Evolutionary conservation across 2,888 invertebrate genomes (phyloP).

Genomic region (Ennomos fuscantarius): DNA sequence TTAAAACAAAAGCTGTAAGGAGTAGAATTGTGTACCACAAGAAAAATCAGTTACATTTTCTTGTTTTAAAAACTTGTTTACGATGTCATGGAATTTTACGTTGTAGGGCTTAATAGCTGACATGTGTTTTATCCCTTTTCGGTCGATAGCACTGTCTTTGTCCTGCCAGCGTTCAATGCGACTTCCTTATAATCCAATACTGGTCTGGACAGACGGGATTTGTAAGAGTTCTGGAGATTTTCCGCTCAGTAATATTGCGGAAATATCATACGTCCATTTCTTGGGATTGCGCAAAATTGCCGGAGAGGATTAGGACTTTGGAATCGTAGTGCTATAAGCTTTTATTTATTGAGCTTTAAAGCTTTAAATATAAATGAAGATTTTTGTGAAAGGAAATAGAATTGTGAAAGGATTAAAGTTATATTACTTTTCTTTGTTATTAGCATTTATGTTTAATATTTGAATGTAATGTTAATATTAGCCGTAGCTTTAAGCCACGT

Average conservation of each 20-base stretch:
- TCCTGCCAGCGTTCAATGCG: conserved; percentile 66
- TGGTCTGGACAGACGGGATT: conserved; percentile 68
- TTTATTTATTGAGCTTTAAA: conserved; percentile 34
- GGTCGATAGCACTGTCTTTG: conserved; percentile 43
- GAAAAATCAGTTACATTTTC: conserved; percentile 42
- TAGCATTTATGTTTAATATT: too few species aligned
- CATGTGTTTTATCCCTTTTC: conserved; percentile 46
- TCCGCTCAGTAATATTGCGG: conserved; percentile 59
- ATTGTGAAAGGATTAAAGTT: background rate
- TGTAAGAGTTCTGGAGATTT: conserved; percentile 52
- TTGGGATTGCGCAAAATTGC: conserved; percentile 65
- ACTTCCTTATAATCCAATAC: conserved; percentile 73
- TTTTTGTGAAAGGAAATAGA: background rate
- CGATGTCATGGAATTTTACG: conserved; percentile 77
- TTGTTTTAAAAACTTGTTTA: conserved; percentile 67
- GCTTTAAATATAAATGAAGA: conserved; percentile 14
- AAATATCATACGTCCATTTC: conserved; percentile 63
- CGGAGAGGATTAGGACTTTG: conserved; percentile 49
- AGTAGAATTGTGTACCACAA: conserved; percentile 30
- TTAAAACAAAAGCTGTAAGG: conserved; percentile 28
- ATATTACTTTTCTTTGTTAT: background rate
- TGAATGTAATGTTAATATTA: too few species aligned
- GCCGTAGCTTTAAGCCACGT: background rate
- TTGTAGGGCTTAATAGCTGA: conserved; percentile 69
- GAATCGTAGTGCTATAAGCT: conserved; percentile 34